Base-by-base conservation (phyloP, 2,113 vertebrate genomes). In the Aldabrachelys gigantea region DNA sequence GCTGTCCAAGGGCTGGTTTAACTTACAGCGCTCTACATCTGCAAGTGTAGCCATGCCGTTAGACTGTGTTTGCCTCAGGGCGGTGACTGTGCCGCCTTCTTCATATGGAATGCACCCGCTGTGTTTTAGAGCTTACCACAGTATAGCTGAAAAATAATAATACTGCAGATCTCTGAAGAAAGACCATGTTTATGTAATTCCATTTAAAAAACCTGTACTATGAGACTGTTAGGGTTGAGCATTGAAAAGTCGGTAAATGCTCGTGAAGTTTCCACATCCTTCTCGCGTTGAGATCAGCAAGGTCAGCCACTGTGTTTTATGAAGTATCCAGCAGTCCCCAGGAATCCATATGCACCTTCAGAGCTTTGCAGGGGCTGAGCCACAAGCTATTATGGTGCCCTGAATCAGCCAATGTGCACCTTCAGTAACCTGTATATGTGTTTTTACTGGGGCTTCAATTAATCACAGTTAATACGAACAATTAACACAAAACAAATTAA, bases 121-220 rank as follows among this genome's bases (percentile, higher is more conserved):
- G 22, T 76, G 72, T 76, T 44, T 0, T 82, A 19, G 84, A 54
- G 62, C 8, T 91, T 86, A 79, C 79, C 50, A 19, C 22, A 25
- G 3, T 25, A 0, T 54, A 75, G 65, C 50, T 82, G 78, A 49
- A 35, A 72, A 59, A 59, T 38, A 53, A 59, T 38, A 53, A 6
- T 10, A n/a, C n/a, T 38, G 52, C 54, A 84, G 44, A 21, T 88
- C 62, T 89, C 24, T 78, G 10, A 78, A 27, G 65, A 57, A 13
- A 69, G 49, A 2, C 35, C 10, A 0, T 80, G 12, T 82, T 79
- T 3, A 2, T 1, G 5, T 24, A 85, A 62, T 21, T 10, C 16
- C 79, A 29, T 1, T 3, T 11, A 47, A 78, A 76, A 76, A 44
- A 12, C n/a, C n/a, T 27, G 10, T 24, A 14, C 75, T 47, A 25